Percentiles rank a stretch among this genome's conserved stretches.
Conservation (phyloP, 2,113 vertebrate species). For the Leptocoma aspasia region DNA sequence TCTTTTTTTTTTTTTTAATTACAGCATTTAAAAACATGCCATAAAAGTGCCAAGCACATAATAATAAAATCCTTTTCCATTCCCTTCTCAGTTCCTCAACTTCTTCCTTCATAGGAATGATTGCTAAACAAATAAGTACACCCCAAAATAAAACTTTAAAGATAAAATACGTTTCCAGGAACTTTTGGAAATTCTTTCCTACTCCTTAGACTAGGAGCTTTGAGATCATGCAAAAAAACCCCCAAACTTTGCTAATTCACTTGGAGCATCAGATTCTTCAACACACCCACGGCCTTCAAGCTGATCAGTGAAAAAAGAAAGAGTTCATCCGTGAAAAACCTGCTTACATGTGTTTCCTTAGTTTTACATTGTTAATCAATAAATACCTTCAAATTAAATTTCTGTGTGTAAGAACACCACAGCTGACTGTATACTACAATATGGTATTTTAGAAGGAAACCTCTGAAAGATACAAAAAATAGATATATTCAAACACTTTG, state of each 20-base stretch:
- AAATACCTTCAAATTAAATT: neutral
- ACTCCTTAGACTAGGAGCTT: neutral
- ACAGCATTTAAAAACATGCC: neutral
- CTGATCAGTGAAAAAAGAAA: neutral
- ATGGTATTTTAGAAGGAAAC: neutral
- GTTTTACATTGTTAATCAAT: neutral
- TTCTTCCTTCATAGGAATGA: neutral
- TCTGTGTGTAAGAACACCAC: neutral
- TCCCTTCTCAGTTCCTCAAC: neutral
- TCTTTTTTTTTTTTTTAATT: neutral
- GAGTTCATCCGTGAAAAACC: neutral
- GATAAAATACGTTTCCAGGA: neutral
- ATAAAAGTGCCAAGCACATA: neutral
- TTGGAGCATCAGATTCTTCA: neutral
- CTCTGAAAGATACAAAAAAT: neutral
- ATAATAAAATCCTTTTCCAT: neutral
- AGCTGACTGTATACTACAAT: neutral
- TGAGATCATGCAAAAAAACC: neutral
- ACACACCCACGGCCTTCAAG: neutral
- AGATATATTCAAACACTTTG: neutral
- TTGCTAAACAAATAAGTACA: neutral
- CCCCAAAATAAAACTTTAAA: neutral
- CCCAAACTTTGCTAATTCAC: neutral
- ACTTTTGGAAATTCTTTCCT: neutral
- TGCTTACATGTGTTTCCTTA: accelerated